phyloP scores from a whole-genome alignment of 1,140 invertebrate genomes.

The Drepana arcuata region DNA sequence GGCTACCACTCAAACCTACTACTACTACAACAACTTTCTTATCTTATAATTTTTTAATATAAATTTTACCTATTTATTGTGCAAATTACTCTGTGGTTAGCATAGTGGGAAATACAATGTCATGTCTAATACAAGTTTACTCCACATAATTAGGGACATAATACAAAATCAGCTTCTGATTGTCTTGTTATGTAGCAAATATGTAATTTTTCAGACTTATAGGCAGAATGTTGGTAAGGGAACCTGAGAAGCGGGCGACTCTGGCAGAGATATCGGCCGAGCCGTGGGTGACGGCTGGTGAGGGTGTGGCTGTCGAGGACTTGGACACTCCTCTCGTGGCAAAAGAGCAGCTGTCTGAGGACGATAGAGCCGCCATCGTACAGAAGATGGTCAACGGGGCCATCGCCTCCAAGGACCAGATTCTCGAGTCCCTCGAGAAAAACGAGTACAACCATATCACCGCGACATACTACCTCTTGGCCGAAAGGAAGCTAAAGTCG shows the following conservation, averaged over 20 bases:
- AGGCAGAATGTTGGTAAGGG: slow-evolving; percentile 91
- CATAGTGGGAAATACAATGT: no score
- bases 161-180: neutral
- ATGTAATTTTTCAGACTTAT: slow-evolving; percentile 79
- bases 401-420: slow-evolving; percentile 95
- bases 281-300: slow-evolving; percentile 83
- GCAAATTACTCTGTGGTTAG: no score
- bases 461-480: slow-evolving; percentile 97
- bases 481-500: slow-evolving; percentile 90
- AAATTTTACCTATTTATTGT: no score
- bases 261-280: slow-evolving; percentile 92
- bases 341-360: slow-evolving; percentile 76
- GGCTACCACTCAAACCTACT: no score
- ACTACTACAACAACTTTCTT: no score
- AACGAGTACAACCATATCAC: slow-evolving; percentile 99
- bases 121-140: no score
- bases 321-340: slow-evolving; percentile 59
- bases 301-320: slow-evolving; percentile 56
- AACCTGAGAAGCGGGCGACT: slow-evolving; percentile 91
- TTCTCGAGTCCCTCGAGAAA: slow-evolving; percentile 91
- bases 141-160: no score
- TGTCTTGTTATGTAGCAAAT: neutral
- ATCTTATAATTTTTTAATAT: slow-evolving; percentile 2
- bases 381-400: slow-evolving; percentile 97
- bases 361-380: slow-evolving; percentile 92